Evolutionary conservation across 2,797 vertebrate species (phyloP), one percentile per base, ranked within the genome.

Genomic region (Tragopan temminckii): DNA sequence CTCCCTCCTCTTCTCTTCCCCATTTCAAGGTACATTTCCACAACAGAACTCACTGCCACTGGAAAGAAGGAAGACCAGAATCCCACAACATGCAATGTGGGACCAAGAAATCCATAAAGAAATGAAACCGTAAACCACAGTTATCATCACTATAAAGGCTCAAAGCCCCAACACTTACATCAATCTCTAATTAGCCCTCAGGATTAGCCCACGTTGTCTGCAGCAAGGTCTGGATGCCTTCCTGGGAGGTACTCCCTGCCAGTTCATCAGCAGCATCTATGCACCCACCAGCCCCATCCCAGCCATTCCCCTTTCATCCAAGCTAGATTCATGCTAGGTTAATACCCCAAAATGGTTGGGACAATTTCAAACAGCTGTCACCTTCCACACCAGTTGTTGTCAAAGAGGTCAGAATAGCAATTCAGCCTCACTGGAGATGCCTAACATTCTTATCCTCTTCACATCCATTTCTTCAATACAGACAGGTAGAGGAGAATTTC

Each of bases 191-290:
- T 29, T n/a, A n/a, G n/a, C n/a, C 33, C 18, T 9, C 4, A 0
- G 55, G 27, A 80, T 78, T 85, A 83, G 71, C 21, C 29, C 52
- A 69, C 11, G 25, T 4, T 63, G 43, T 33, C 76, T 45, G 21
- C 58, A 76, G 67, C 2, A 5, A 70, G 3, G 24, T 75, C 71
- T 50, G 36, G 75, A 50, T 42, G 67, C 48, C 17, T 80, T 59
- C 64, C 27, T 57, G 61, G 9, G 27, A 87, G 25, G 35, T 61
- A 11, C 27, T 83, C 59, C 85, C 85, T 75, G 77, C 75, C 86
- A 43, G 35, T 59, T 90, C 87, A 83, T 80, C 91, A 91, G n/a
- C 38, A 64, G 45, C 58, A 88, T 67, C 71, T 88, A 80, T 7
- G 2, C 33, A 35, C 31, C 40, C 42, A 69, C 46, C 43, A 66